Evolutionary conservation across 2,888 invertebrate species (phyloP), one percentile per base, ranked within the genome.

Genomic region (Ryuthela nishihirai): DNA sequence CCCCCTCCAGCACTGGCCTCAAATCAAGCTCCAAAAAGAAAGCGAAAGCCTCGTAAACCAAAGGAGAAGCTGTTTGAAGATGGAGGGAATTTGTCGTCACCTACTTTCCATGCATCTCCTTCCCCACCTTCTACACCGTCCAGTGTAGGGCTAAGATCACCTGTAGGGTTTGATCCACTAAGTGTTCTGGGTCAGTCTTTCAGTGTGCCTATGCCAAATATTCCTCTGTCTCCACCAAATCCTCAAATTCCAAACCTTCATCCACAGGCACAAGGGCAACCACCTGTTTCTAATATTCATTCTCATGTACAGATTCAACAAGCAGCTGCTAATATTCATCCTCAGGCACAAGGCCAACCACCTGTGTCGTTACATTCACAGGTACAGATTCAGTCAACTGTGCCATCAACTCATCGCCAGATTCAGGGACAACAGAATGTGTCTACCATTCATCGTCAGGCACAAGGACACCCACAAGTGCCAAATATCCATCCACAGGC

Each of bases 401-500:
- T 62, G n/a, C 34, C 39, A 2, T 54, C 62, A 15, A 53, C 53
- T 24, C 52, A 47, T 23, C 26, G 55, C 23, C 49, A 54, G 17
- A 21, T 44, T 5, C 32, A 49, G 7, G 36, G 50, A 44, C 55
- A 44, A 29, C 36, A 48, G 18, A 50, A 40, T 26, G 44, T 64
- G n/a, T 55, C 55, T 50, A 50, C 61, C 21, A n/a, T n/a, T n/a
- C 61, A 53, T 54, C 48, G 56, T 17, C 64, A 42, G 46, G 53
- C 53, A 21, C 60, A 47, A 54, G 54, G 44, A 34, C 58, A 43
- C 47, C 43, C 50, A 32, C 36, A 56, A 54, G 54, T 62, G 48
- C 62, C 64, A 34, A 55, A 56, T 39, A 64, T 64, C 41, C 62
- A 64, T 58, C 64, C 64, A 48, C 58, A 62, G 59, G 62, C 62